Base-by-base conservation (phyloP, 2,113 vertebrate species). In the Cromileptes altivelis region DNA sequence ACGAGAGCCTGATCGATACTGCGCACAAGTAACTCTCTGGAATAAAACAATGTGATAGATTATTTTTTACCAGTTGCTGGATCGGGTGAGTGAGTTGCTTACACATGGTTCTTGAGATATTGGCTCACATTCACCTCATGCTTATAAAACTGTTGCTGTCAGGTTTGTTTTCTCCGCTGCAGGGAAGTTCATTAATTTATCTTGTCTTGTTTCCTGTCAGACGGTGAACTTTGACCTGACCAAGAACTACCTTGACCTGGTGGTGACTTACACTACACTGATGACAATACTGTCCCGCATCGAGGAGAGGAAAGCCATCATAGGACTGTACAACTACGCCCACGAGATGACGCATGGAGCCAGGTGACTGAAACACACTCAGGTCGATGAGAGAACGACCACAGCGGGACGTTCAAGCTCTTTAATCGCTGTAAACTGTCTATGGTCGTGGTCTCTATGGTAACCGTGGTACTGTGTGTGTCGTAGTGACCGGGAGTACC, bases 151-250 rank as follows among this genome's bases (percentile, higher is more conserved):
- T 42, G 40, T 11, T 10, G 40, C 40, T 42, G 7, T 42, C 40
- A 42, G 8, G 1, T 10, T 42, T 11, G 9, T 42, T 42, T 42
- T 11, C 27, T 40, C 40, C 6, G 40, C 40, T 40, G 40, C 6
- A 0, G 40, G 9, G 40, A 40, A 8, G 40, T 40, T 40, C 42
- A 45, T 12, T 9, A 12, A 45, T 14, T 33, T 37, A 0, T 11
- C 21, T 67, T 64, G 37, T 25, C n/a, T 17, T 75, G 3, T 4
- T 56, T 56, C 8, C 11, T 30, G 9, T 71, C 87, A 99, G 98
- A 99, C 98, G 92, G 98, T 99, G 94, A 99, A 99, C 93, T 99
- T 99, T 88, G 98, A 99, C 95, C 97, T 99, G 93, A 99, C 98
- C 69, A 98, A 95, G 94, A 99, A 99, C 96, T 99, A 99, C 95